Conservation (phyloP, 2,113 vertebrate species). For the Nicator chloris region DNA sequence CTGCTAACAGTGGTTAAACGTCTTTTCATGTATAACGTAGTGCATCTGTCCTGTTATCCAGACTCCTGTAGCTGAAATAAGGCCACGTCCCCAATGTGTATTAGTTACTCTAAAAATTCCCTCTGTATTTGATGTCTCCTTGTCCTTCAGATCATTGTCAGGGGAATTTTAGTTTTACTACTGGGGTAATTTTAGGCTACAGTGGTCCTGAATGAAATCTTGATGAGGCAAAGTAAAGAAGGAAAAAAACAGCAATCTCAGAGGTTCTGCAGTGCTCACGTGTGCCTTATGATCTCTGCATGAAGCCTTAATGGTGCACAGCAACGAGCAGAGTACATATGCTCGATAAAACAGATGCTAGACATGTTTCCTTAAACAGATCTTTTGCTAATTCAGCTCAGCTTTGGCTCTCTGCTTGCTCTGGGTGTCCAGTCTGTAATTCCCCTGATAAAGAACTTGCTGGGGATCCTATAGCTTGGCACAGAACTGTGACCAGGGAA, state of each 20-base stretch:
- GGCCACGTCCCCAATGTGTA: not conserved
- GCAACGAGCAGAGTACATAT: not conserved
- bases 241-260: not conserved
- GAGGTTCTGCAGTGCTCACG: not conserved
- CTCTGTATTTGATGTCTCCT: not conserved
- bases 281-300: not conserved
- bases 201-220: not conserved
- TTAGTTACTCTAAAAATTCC: not conserved
- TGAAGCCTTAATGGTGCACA: slow-evolving; percentile 12
- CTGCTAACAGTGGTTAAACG: not conserved
- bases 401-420: not conserved
- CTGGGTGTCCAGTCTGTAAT: not conserved
- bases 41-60: not conserved
- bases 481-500: not conserved
- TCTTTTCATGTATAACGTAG: not conserved
- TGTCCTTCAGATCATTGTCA: not conserved
- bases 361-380: slow-evolving; percentile 9
- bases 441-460: not conserved
- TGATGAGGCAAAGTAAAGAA: not conserved
- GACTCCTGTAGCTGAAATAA: not conserved
- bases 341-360: slow-evolving; percentile 13
- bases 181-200: not conserved
- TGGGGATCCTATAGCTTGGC: not conserved
- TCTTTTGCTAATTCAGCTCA: slow-evolving; percentile 7
- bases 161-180: not conserved